Evolutionary conservation across 2,797 vertebrate genomes (phyloP), one percentile per base, ranked within the genome.

Genomic region (Typhlichthys subterraneus): DNA sequence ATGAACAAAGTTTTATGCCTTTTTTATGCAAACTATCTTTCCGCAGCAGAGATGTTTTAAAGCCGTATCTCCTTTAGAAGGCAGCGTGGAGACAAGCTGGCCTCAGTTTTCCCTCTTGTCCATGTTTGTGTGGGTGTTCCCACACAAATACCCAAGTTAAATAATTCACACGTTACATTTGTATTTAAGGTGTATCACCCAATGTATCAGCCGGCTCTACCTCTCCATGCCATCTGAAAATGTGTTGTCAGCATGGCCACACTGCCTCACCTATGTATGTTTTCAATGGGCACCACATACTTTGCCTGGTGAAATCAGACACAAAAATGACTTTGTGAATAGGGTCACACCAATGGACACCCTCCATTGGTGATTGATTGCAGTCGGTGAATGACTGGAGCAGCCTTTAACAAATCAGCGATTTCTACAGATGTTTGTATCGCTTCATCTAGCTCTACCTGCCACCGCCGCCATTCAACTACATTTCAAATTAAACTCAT

Each of bases 191-290:
- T 64, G 71, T 81, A 73, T 73, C 60, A 81, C 82, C 55, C 62
- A 17, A 77, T 69, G 45, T 82, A 82, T 86, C 31, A 63, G 50
- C 73, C n/a, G 38, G 62, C 75, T 23, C 23, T 82, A 72, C 66
- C 65, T 72, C 68, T 80, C 53, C 60, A 75, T 79, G 76, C 61
- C 12, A 17, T 58, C 57, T 58, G 61, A 76, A 89, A 74, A 45
- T 83, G 70, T 83, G 70, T 76, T 77, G 76, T 85, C 77, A 87
- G 84, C 82, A 79, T 69, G 72, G 67, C 57, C 69, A 69, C 63
- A 57, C 59, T 62, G 8, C 33, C 33, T 38, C 6, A 23, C 23
- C 7, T 5, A 53, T 48, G 46, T 48, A 12, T 12, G 46, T 48
- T 48, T 48, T 48, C 46, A 48, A 4, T 48, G 46, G 33, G 33